Evolutionary conservation across 2,797 vertebrate genomes (phyloP).

Genomic region (Girardinus metallicus): DNA sequence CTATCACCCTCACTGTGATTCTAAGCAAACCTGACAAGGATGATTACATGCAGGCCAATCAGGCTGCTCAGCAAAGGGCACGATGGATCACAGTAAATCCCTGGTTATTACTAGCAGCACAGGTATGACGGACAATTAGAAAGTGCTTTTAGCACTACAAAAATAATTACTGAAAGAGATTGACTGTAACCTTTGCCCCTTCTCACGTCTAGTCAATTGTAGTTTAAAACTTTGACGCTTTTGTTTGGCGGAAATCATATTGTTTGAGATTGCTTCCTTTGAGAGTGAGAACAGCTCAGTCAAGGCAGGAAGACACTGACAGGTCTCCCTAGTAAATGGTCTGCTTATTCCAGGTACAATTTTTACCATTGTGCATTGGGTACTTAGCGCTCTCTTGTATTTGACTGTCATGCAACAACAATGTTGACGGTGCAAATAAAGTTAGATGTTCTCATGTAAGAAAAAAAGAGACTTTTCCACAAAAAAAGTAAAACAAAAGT

Average conservation of each 20-base stretch:
- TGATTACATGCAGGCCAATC: conserved; percentile 64
- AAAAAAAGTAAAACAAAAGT: neutral
- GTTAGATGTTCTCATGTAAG: neutral
- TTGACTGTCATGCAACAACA: neutral
- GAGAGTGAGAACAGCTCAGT: conserved; percentile 67
- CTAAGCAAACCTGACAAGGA: conserved; percentile 71
- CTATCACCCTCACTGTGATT: conserved; percentile 58
- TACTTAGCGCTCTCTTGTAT: neutral
- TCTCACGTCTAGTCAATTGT: conserved; percentile 26
- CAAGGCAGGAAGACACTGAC: conserved; percentile 49
- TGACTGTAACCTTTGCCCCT: neutral
- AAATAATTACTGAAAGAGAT: conserved; percentile 2
- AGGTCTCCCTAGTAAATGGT: conserved; percentile 29
- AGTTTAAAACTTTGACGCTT: conserved; percentile 58
- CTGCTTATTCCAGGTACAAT: conserved; percentile 14
- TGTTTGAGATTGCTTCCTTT: conserved; percentile 83
- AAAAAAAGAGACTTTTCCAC: neutral
- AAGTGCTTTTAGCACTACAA: neutral
- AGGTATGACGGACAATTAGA: conserved; percentile 26
- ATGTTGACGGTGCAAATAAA: neutral
- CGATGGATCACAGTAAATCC: conserved; percentile 49
- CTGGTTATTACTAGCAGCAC: conserved; percentile 41
- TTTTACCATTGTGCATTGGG: neutral
- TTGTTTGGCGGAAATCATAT: conserved; percentile 79
- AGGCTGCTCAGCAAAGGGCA: conserved; percentile 35